Evolutionary conservation across 1,140 invertebrate genomes (phyloP).

Genomic region (Sogatella furcifera): DNA sequence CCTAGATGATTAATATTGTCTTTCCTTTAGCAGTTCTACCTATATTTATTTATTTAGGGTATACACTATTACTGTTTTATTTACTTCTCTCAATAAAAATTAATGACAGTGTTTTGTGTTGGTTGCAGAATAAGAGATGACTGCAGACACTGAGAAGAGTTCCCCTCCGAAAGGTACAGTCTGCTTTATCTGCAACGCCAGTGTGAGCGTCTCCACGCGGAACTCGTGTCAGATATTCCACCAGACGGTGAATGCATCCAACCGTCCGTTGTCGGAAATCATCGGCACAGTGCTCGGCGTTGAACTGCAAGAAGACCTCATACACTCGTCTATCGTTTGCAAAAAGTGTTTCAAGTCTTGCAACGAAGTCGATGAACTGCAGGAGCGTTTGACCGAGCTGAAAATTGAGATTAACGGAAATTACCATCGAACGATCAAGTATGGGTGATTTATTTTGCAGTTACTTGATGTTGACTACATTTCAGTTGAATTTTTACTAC

Average conservation of each 20-base stretch:
- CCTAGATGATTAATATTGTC: no score
- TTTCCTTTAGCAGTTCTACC: no score
- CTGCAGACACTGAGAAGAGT: conserved; percentile 17
- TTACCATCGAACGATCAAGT: conserved; percentile 35
- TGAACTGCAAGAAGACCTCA: conserved; percentile 35
- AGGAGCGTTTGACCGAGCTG: conserved; percentile 37
- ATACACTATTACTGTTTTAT: no score
- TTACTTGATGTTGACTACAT: no score
- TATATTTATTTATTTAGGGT: no score
- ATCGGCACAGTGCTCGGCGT: conserved; percentile 39
- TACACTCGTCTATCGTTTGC: conserved; percentile 44
- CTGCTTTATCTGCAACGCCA: conserved; percentile 44
- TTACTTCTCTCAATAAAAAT: no score
- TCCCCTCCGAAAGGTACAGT: conserved; percentile 10
- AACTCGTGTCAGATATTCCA: conserved; percentile 42
- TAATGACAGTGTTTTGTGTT: not conserved
- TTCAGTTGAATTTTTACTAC: no score
- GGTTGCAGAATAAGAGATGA: conserved; percentile 16
- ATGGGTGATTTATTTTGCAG: conserved; percentile 14
- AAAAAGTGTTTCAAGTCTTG: conserved; percentile 51
- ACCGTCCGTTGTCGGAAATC: conserved; percentile 35
- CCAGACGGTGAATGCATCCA: conserved; percentile 29
- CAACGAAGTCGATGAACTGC: conserved; percentile 47
- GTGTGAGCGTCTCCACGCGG: conserved; percentile 38
- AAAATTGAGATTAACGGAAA: conserved; percentile 35